A percentile compares a stretch with the other conserved stretches of the same genome.
Conservation (phyloP, 2,888 invertebrate species). For the Luffia ferchaultella region DNA sequence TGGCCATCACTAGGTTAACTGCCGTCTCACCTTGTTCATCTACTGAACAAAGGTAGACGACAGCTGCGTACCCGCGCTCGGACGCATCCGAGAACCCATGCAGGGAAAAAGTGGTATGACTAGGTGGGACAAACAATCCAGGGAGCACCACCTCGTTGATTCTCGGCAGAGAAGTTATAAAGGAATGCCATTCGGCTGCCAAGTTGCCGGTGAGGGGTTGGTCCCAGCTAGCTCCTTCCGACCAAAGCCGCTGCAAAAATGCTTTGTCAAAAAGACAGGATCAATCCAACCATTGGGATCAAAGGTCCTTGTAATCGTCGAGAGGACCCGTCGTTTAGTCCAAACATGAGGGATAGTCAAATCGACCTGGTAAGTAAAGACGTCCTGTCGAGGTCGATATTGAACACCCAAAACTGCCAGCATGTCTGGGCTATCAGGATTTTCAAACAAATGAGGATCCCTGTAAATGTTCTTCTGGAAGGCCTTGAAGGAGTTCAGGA, state of each 20-base stretch:
- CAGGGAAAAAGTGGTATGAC: not conserved
- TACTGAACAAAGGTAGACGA: conserved; percentile 3
- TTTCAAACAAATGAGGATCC: conserved; percentile 2
- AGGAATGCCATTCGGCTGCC: not conserved
- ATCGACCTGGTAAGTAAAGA: not conserved
- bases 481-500: not conserved
- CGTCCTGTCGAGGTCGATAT: not conserved
- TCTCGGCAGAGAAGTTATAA: not conserved
- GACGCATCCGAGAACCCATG: not conserved
- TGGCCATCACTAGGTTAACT: not conserved
- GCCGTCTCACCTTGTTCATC: too few relatives aligned
- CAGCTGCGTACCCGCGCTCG: too few relatives aligned
- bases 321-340: too few relatives aligned
- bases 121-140: not conserved
- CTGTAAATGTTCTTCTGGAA: conserved; percentile 3
- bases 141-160: not conserved
- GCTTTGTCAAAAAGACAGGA: too few relatives aligned
- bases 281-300: too few relatives aligned
- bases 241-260: too few relatives aligned
- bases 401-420: not conserved
- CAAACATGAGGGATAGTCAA: not conserved
- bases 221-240: not conserved
- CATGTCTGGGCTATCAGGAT: not conserved
- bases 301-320: too few relatives aligned
- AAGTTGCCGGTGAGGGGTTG: not conserved